Percentiles rank a stretch among this genome's conserved stretches.
Conservation (phyloP, 2,797 vertebrate genomes). For the Gadopsis bispinosus region DNA sequence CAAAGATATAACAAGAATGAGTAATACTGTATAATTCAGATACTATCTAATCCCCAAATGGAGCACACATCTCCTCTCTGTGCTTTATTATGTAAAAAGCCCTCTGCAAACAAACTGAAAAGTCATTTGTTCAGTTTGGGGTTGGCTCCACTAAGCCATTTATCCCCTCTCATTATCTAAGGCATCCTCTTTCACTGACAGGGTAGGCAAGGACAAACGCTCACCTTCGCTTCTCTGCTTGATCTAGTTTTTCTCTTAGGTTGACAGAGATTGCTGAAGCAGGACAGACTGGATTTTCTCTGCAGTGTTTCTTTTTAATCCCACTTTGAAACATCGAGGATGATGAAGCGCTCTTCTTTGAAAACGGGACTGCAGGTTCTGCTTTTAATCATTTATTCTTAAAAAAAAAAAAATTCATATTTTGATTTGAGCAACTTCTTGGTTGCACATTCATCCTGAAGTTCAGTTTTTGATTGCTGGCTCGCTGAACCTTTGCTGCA, state of each 20-base stretch:
- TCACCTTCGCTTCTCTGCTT: constrained; percentile 65
- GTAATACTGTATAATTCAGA: constrained; percentile 33
- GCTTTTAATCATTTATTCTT: constrained; percentile 23
- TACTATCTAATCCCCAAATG: constrained; percentile 47
- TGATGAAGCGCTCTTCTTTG: constrained; percentile 54
- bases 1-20: constrained; percentile 30
- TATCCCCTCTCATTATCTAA: constrained; percentile 69
- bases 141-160: constrained; percentile 62
- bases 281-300: constrained; percentile 64
- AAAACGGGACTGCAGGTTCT: constrained; percentile 42
- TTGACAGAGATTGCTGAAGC: constrained; percentile 66
- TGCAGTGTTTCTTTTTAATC: constrained; percentile 60
- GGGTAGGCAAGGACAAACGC: constrained; percentile 69
- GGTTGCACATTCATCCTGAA: constrained; percentile 18
- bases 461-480: constrained; percentile 17
- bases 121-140: constrained; percentile 66
- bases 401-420: neutral
- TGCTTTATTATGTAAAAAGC: constrained; percentile 64
- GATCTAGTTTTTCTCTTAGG: constrained; percentile 58
- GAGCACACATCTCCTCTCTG: constrained; percentile 24
- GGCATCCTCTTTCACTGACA: constrained; percentile 63
- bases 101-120: constrained; percentile 61
- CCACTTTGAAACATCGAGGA: constrained; percentile 51
- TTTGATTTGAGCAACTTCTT: constrained; percentile 28
- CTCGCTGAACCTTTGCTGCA: neutral